phyloP scores from a whole-genome alignment of 2,113 vertebrate species.

The Capra hircus region DNA sequence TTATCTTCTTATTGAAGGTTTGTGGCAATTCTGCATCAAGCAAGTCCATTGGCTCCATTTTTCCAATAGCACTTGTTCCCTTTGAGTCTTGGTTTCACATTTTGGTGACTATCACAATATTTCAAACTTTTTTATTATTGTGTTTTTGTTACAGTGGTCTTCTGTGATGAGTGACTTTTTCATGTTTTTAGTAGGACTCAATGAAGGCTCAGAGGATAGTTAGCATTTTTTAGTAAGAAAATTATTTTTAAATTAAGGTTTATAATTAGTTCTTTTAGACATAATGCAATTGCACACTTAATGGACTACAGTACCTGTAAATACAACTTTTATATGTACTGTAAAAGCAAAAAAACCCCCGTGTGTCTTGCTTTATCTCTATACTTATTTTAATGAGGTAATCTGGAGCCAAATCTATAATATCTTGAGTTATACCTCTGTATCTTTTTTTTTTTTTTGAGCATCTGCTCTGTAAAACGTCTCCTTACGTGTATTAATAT shows the following conservation, averaged over 20 bases:
- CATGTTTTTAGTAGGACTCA: background rate
- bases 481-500: background rate
- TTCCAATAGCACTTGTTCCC: background rate
- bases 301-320: background rate
- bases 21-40: background rate
- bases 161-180: background rate
- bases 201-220: background rate
- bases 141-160: background rate
- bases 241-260: background rate
- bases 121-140: background rate
- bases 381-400: background rate
- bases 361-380: background rate
- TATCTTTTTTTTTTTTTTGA: background rate
- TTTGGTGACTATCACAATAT: background rate
- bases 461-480: background rate
- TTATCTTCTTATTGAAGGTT: background rate
- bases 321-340: background rate
- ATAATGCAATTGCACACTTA: background rate
- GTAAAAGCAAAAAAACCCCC: background rate
- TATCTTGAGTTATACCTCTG: background rate
- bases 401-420: background rate
- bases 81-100: background rate
- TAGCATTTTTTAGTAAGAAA: background rate
- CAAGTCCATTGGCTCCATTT: background rate
- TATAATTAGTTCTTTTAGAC: background rate